Conservation (phyloP, 2,888 invertebrate genomes). For the Peribatodes rhomboidaria region DNA sequence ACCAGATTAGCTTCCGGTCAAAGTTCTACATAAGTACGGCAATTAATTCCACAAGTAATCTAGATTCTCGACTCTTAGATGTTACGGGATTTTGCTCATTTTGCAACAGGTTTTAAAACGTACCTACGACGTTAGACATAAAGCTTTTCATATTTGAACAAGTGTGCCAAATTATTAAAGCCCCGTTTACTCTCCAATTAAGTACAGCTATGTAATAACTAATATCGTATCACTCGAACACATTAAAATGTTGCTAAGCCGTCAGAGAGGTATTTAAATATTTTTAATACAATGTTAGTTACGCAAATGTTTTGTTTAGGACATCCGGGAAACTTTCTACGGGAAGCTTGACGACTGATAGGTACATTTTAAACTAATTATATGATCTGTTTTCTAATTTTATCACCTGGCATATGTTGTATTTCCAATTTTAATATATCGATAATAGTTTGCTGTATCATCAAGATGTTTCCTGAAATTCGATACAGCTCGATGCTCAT, state of each 20-base stretch:
- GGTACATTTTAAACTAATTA: too few species aligned
- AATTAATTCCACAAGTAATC: conserved; percentile 19
- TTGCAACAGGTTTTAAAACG: conserved; percentile 31
- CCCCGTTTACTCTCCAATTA: conserved; percentile 42
- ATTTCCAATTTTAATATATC: background rate
- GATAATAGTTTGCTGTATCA: background rate
- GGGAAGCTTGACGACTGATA: background rate
- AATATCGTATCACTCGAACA: conserved; percentile 45
- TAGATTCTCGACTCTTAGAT: conserved; percentile 16
- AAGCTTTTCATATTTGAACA: conserved; percentile 41
- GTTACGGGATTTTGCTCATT: conserved; percentile 25
- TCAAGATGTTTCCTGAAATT: background rate
- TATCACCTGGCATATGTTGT: background rate
- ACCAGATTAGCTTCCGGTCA: conserved; percentile 20
- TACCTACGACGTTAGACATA: conserved; percentile 31
- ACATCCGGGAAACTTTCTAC: conserved; percentile 13
- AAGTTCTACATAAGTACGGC: conserved; percentile 13
- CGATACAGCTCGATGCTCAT: background rate
- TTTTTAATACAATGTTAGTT: conserved; percentile 13
- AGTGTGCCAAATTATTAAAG: conserved; percentile 49
- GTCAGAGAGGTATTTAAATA: conserved; percentile 33
- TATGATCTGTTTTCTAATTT: background rate
- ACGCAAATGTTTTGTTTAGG: conserved; percentile 7
- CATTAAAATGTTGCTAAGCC: conserved; percentile 40
- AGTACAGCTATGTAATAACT: conserved; percentile 44